Conservation (phyloP, 2,113 vertebrate genomes). For the Phrynosoma platyrhinos region DNA sequence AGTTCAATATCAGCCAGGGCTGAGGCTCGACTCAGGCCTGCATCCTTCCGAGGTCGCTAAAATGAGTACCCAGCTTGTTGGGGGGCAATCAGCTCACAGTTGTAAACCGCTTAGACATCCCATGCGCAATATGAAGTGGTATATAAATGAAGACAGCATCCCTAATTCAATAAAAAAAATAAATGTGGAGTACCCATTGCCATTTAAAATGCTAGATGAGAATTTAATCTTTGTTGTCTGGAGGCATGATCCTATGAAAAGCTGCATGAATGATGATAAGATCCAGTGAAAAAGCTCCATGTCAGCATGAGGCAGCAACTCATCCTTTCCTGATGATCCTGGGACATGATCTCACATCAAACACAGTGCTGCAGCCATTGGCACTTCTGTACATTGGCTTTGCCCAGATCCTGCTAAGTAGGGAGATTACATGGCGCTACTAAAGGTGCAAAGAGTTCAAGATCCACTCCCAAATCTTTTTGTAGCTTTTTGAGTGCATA, state of each 20-base stretch:
- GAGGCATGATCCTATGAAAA: neutral
- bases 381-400: neutral
- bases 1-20: too few relatives aligned
- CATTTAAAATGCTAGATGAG: neutral
- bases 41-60: too few relatives aligned
- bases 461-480: neutral
- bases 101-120: too few relatives aligned
- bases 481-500: neutral
- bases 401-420: neutral
- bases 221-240: neutral
- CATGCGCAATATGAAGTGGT: too few relatives aligned
- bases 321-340: neutral
- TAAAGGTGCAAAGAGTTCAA: neutral
- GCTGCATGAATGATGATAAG: constrained; percentile 27
- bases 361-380: neutral
- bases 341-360: neutral
- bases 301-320: neutral
- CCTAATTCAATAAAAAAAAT: neutral
- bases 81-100: too few relatives aligned
- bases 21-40: too few relatives aligned
- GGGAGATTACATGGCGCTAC: neutral
- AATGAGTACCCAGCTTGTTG: too few relatives aligned
- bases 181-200: neutral
- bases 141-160: too few relatives aligned
- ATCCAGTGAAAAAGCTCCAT: neutral